Evolutionary conservation across 2,888 invertebrate genomes (phyloP).

Genomic region (Bellardia bayeri): DNA sequence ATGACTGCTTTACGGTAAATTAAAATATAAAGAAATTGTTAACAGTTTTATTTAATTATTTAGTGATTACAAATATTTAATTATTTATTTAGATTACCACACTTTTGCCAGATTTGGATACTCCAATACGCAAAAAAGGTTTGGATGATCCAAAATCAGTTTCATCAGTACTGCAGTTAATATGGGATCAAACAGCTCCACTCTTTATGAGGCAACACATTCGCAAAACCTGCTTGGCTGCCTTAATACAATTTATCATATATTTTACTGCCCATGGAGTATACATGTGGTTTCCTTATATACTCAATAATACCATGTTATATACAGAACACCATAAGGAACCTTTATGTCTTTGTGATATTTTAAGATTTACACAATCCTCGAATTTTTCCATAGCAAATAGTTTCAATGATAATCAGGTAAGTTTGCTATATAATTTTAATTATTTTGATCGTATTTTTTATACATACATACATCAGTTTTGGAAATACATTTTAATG

Average conservation of each 20-base stretch:
- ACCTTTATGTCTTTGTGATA: conserved; percentile 78
- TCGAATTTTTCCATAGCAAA: conserved; percentile 66
- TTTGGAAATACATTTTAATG: too few relatives aligned
- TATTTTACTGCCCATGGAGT: conserved; percentile 80
- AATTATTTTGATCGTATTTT: background rate
- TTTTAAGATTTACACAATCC: conserved; percentile 74
- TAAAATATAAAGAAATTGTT: background rate
- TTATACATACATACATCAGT: too few relatives aligned
- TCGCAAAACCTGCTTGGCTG: conserved; percentile 78
- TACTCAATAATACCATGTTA: conserved; percentile 79
- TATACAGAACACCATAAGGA: conserved; percentile 76
- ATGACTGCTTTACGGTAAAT: conserved; percentile 54
- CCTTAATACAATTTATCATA: conserved; percentile 80
- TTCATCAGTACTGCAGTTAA: conserved; percentile 70
- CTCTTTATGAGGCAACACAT: conserved; percentile 79
- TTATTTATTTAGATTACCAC: conserved; percentile 55
- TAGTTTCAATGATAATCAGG: conserved; percentile 43
- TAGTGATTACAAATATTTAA: background rate
- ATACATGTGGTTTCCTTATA: conserved; percentile 82
- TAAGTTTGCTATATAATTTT: conserved; percentile 20
- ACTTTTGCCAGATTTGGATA: conserved; percentile 71
- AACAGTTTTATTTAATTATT: background rate
- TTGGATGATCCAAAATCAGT: conserved; percentile 28
- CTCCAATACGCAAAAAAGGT: conserved; percentile 39
- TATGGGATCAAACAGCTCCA: conserved; percentile 82